Base-by-base conservation (phyloP, 2,113 vertebrate genomes). In the Telmatochromis sp. region DNA sequence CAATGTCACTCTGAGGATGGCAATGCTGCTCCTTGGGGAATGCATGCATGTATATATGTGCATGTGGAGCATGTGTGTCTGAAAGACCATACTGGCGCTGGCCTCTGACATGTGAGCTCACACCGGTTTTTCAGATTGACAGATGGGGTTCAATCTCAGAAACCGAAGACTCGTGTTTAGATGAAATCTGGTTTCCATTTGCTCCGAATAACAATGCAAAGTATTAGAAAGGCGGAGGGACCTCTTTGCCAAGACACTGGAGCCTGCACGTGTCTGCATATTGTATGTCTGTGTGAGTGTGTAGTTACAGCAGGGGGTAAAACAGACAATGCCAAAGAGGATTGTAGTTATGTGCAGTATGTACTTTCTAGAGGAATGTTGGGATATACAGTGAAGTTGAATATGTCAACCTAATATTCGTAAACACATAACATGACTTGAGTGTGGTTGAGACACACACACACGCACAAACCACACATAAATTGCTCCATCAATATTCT, bases 131-230 rank as follows among this genome's bases (percentile, higher is more conserved):
- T 83, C 63, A 87, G 85, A 87, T 57, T 94, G 93, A 94, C 91
- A 93, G 91, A 92, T 78, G 73, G 51, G 85, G 88, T 89, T 94
- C 85, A 88, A 89, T 90, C 87, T 89, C 57, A 81, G 90, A 93
- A 93, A 94, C 88, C 7, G 63, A 90, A 92, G 83, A 86, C 91
- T 90, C 12, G 53, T 94, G 89, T 93, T 94, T 90, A 89, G 89
- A 93, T 92, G 83, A 86, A 91, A 92, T 96, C 94, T 95, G 95
- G 90, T 91, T 95, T 91, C 91, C 91, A 96, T 96, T 95, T 95
- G 86, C 58, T 80, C 82, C 28, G 4, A 89, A 82, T 86, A 93
- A 94, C 92, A 93, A 92, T 90, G 86, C 91, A 88, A 93, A 86
- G 83, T 80, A 92, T 89, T 81, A 89, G 78, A 83, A 84, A 93